Evolutionary conservation across 1,140 invertebrate species (phyloP).

Genomic region (Saxidomus purpurata): DNA sequence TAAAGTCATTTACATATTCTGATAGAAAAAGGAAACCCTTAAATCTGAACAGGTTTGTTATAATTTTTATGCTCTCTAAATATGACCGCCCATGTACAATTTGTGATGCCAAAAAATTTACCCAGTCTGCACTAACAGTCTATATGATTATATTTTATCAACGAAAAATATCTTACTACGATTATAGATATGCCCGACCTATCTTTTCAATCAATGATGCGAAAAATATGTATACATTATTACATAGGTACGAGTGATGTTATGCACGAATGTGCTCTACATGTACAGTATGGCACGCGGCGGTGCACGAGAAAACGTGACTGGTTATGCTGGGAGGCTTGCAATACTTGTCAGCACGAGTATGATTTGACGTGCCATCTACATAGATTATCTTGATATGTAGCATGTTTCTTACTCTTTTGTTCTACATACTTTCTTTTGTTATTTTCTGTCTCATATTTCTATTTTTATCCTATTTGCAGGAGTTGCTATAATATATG

Average conservation of each 20-base stretch:
- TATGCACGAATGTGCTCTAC: background rate
- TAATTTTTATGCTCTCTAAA: too few relatives aligned
- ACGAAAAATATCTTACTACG: too few relatives aligned
- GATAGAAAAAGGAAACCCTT: too few relatives aligned
- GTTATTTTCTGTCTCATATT: background rate
- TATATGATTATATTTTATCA: too few relatives aligned
- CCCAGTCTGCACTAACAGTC: too few relatives aligned
- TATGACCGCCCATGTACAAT: too few relatives aligned
- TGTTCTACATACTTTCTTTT: background rate
- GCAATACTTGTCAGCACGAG: background rate
- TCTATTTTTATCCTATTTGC: background rate
- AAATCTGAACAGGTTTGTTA: too few relatives aligned
- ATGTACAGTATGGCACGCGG: background rate
- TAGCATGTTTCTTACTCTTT: background rate
- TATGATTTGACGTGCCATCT: background rate
- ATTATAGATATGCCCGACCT: too few relatives aligned
- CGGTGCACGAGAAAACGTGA: background rate
- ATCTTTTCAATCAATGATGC: too few relatives aligned
- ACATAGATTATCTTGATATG: background rate
- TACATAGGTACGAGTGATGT: background rate
- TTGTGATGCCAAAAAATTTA: too few relatives aligned
- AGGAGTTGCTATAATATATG: background rate
- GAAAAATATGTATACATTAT: too few relatives aligned
- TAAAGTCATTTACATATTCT: too few relatives aligned
- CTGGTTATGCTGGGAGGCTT: background rate